A percentile compares a stretch with the other conserved stretches of the same genome.
These are phyloP conservation scores for Axea sp. DNA, from an alignment of 2,888 invertebrate genomes.

Conservation along the genomic window DNA sequence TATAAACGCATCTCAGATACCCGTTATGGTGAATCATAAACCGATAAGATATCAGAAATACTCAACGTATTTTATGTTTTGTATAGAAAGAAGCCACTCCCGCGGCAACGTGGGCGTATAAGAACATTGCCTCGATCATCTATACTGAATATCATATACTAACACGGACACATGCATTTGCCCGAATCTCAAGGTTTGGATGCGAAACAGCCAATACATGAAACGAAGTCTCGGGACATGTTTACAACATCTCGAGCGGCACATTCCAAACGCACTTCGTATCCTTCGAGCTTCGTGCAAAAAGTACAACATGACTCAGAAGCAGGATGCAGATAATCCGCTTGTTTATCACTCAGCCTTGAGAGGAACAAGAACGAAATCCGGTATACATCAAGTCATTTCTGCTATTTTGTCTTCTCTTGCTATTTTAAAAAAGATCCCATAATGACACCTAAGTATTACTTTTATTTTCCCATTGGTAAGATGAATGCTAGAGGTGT, in stretches of 20 bases:
- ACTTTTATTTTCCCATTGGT: constrained; percentile 10
- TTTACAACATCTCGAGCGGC: constrained; percentile 61
- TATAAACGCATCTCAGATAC: constrained; percentile 9
- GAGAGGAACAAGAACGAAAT: constrained; percentile 60
- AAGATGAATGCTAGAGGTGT: constrained; percentile 28
- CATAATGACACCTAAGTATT: constrained; percentile 20
- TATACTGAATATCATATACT: constrained; percentile 37
- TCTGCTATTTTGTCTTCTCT: constrained; percentile 29
- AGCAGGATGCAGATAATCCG: constrained; percentile 72
- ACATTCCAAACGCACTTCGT: constrained; percentile 61
- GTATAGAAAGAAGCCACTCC: constrained; percentile 59
- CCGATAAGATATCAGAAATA: constrained; percentile 54
- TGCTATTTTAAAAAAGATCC: constrained; percentile 33
- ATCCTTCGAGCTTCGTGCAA: constrained; percentile 41
- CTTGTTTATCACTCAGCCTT: constrained; percentile 69
- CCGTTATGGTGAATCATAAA: constrained; percentile 43
- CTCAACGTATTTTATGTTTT: constrained; percentile 52
- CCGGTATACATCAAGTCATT: constrained; percentile 47
- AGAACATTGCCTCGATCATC: constrained; percentile 56
- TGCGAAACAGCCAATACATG: constrained; percentile 48
- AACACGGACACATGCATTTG: constrained; percentile 44
- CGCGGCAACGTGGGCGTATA: constrained; percentile 57
- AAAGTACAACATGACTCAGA: constrained; percentile 50
- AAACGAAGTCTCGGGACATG: constrained; percentile 55
- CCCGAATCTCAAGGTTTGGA: constrained; percentile 54